phyloP scores from a whole-genome alignment of 2,797 vertebrate genomes.

The Peromyscus aztecus region DNA sequence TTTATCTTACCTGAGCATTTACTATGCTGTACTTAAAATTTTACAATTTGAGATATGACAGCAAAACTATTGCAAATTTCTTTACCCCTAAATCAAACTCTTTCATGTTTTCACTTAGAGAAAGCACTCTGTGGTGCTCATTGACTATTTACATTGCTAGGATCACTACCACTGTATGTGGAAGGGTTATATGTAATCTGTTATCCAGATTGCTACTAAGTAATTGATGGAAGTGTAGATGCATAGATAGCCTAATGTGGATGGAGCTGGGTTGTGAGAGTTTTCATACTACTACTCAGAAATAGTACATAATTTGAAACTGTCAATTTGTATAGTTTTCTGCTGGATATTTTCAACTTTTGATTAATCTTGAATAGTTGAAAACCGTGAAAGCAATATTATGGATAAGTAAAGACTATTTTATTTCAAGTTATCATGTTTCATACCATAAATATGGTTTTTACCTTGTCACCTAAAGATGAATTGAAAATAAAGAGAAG shows the following conservation, averaged over 20 bases:
- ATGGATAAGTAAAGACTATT: neutral
- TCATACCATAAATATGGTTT: neutral
- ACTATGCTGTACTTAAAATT: neutral
- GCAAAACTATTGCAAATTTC: neutral
- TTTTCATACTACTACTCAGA: neutral
- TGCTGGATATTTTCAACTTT: neutral
- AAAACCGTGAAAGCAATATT: neutral
- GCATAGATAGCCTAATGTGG: too few relatives aligned
- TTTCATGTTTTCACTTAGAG: neutral
- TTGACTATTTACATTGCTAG: neutral
- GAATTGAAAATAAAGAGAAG: slow-evolving; percentile 37
- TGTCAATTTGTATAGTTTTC: neutral
- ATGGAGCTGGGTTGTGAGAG: neutral
- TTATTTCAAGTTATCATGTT: neutral
- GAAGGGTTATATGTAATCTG: neutral
- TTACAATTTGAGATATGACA: neutral
- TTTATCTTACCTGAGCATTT: neutral
- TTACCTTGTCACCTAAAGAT: neutral
- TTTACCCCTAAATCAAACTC: neutral
- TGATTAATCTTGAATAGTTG: neutral
- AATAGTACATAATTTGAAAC: neutral
- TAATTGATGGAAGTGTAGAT: neutral
- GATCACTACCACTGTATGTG: neutral
- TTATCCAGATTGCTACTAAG: neutral
- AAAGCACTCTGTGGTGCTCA: too few relatives aligned